phyloP scores from a whole-genome alignment of 2,113 vertebrate species.

The Dipodomys spectabilis region DNA sequence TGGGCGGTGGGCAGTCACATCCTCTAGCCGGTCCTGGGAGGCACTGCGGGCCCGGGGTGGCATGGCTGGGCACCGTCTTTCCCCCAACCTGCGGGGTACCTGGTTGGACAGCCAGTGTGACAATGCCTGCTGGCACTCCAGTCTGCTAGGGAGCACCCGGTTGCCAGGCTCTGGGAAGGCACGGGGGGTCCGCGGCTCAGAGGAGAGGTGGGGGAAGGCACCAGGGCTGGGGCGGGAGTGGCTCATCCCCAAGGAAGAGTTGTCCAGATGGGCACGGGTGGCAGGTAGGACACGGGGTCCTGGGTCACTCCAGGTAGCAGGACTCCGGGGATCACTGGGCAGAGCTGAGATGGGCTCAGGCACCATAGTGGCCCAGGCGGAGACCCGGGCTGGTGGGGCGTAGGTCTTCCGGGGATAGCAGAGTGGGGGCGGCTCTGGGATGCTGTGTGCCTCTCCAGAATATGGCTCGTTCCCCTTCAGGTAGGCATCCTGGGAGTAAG shows the following conservation, averaged over 20 bases:
- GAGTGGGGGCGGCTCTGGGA: constrained; percentile 94
- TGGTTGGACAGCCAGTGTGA: constrained; percentile 95
- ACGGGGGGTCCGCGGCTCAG: constrained; percentile 79
- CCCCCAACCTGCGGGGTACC: constrained; percentile 88
- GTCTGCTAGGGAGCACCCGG: constrained; percentile 75
- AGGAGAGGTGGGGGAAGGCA: constrained; percentile 85
- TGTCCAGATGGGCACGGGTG: constrained; percentile 59
- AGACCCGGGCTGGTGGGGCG: constrained; percentile 79
- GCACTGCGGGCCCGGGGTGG: constrained; percentile 93
- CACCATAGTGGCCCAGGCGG: constrained; percentile 79
- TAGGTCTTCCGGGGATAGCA: constrained; percentile 93
- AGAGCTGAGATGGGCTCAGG: constrained; percentile 75
- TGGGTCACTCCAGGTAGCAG: constrained; percentile 80
- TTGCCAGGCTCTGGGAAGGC: constrained; percentile 83
- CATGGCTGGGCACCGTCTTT: constrained; percentile 87
- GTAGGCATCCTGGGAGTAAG: constrained; percentile 98
- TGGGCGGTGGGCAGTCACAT: constrained; percentile 75
- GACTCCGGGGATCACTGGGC: constrained; percentile 67
- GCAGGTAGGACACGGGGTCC: constrained; percentile 83
- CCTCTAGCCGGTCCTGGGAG: constrained; percentile 94
- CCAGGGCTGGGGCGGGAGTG: constrained; percentile 86
- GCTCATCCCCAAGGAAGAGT: constrained; percentile 83
- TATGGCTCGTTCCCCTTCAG: constrained; percentile 96
- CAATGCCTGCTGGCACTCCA: constrained; percentile 93
- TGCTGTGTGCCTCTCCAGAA: constrained; percentile 93